Conservation (phyloP, 1,140 invertebrate species). For the Rhysida immarginata region DNA sequence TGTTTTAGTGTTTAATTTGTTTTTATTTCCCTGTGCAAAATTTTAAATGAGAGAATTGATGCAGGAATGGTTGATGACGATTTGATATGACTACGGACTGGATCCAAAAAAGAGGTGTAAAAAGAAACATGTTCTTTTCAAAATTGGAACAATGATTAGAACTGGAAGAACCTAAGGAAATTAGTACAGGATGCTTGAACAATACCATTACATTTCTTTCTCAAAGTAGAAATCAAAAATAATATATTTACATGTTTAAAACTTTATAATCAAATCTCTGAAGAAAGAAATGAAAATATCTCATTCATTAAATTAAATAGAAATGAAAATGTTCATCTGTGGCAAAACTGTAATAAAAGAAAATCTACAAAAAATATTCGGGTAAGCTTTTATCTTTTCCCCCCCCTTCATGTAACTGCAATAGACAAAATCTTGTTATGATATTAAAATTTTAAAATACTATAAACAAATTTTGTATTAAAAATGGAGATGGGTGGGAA, state of each 20-base stretch:
- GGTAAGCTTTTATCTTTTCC: too few species aligned
- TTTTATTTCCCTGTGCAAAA: background rate
- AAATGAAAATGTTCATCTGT: background rate
- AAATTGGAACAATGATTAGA: background rate
- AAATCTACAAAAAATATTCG: background rate
- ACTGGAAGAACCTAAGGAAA: background rate
- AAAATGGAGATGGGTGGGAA: too few species aligned
- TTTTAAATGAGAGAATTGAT: background rate
- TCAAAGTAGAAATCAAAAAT: background rate
- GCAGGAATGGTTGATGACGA: background rate
- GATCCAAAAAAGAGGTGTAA: background rate
- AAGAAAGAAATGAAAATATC: background rate
- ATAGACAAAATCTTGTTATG: too few species aligned
- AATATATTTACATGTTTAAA: background rate
- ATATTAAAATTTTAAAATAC: too few species aligned
- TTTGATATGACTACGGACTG: background rate
- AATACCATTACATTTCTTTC: background rate
- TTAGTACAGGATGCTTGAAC: too few species aligned
- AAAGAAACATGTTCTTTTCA: background rate
- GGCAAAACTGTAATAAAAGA: background rate
- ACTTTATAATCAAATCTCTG: background rate
- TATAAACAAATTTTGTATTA: too few species aligned
- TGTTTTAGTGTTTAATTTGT: background rate
- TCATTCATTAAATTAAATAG: background rate
- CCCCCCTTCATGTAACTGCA: too few species aligned